Evolutionary conservation across 2,888 invertebrate genomes (phyloP).

Genomic region (Molanna angustata): DNA sequence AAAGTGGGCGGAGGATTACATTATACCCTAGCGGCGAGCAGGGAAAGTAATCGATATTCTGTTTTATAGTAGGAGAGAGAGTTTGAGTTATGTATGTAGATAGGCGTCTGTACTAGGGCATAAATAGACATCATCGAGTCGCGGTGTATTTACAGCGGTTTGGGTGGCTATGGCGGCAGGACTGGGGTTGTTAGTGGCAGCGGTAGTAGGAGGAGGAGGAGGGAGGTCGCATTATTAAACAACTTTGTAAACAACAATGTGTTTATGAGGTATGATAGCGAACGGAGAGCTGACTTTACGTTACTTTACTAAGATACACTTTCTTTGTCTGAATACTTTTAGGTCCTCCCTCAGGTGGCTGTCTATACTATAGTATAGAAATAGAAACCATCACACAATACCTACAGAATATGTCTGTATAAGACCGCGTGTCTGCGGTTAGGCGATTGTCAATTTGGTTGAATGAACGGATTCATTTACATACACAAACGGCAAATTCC

Average conservation of each 20-base stretch:
- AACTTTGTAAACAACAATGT: slow-evolving; percentile 30
- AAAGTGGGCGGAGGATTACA: slow-evolving; percentile 59
- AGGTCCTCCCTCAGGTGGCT: no score
- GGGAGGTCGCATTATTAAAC: slow-evolving; percentile 23
- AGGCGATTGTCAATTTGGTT: not conserved
- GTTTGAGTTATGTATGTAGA: slow-evolving; percentile 28
- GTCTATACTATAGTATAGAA: no score
- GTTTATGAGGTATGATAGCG: slow-evolving; percentile 28
- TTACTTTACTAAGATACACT: no score
- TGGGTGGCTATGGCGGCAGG: slow-evolving; percentile 9
- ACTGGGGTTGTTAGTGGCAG: not conserved
- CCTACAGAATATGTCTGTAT: no score
- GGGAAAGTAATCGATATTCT: slow-evolving; percentile 61
- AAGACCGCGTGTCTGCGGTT: not conserved
- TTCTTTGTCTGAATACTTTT: no score
- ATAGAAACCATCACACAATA: no score
- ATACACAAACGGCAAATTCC: no score
- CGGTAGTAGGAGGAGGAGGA: not conserved
- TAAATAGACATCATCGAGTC: slow-evolving; percentile 32
- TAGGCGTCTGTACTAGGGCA: slow-evolving; percentile 26
- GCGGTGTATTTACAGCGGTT: slow-evolving; percentile 31
- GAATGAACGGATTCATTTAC: not conserved
- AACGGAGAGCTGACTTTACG: no score
- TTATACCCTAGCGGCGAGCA: slow-evolving; percentile 46
- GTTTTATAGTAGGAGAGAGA: slow-evolving; percentile 50